Base-by-base conservation (phyloP, 2,797 vertebrate genomes). In the Taenioides sp. region DNA sequence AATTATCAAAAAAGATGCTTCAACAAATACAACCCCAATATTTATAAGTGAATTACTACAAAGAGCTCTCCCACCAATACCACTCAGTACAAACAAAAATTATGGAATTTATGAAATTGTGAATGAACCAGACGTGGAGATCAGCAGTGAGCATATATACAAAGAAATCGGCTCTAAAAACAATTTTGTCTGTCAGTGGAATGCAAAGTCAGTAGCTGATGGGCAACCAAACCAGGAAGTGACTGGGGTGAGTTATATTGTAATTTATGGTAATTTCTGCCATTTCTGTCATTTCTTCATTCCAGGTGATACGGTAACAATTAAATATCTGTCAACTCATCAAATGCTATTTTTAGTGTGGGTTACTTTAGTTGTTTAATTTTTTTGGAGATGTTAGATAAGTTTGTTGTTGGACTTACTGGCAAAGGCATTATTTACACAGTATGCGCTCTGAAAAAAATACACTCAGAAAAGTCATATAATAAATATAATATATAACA, bases 31-130 rank as follows among this genome's bases (percentile, higher is more conserved):
- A 28, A 28, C 25, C 16, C 57, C 25, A 22, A 5, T 5, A 25
- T 1, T 18, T 7, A 14, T 0, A 17, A 28, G 2, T 18, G 16
- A 28, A 7, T 0, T 1, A 1, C 5, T 0, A 0, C 22, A 14
- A 16, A 17, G 23, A 58, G 23, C 27, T 28, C 1, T 2, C 6
- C 16, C 25, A 0, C 2, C 25, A 0, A 1, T 9, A 31, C 58
- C 58, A 6, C 16, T 16, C 27, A 18, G 17, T 27, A 7, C 1
- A 16, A 28, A 18, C 16, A 59, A 18, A 17, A 28, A 7, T 17
- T 10, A 37, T 10, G 34, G 0, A 2, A 7, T 16, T 7, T 59
- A 55, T 23, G 7, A 10, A 9, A 12, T 9, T 11, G 7, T 55
- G n/a, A 10, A 12, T n/a, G 10, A n/a, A 12, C n/a, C 54, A 22